A percentile compares a stretch with the other conserved stretches of the same genome.
These are phyloP conservation scores for Parnassius smintheus DNA, from an alignment of 2,888 invertebrate species.

Conservation along the genomic window DNA sequence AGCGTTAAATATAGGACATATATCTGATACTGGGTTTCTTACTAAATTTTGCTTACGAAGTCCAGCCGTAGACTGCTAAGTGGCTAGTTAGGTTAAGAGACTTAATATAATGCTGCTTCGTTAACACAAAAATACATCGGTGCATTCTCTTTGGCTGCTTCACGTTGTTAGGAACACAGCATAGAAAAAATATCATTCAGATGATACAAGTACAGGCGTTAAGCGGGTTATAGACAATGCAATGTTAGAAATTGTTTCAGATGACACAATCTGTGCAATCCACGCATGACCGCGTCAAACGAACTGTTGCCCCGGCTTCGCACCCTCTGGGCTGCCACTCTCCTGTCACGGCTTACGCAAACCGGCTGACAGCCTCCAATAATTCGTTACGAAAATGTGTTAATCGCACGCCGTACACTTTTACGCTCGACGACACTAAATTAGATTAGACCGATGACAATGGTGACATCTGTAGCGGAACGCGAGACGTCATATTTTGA, in stretches of 20 bases:
- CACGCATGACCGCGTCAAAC: slow-evolving; percentile 36
- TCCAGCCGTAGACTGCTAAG: too few relatives aligned
- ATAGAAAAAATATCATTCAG: too few relatives aligned
- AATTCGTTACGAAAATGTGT: slow-evolving; percentile 79
- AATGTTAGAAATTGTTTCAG: slow-evolving; percentile 24
- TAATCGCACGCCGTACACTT: slow-evolving; percentile 72
- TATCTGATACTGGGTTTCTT: too few relatives aligned
- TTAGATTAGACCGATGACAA: slow-evolving; percentile 77
- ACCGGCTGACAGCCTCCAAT: slow-evolving; percentile 75
- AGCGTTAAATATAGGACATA: too few relatives aligned
- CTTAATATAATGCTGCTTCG: too few relatives aligned
- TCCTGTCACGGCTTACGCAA: slow-evolving; percentile 80
- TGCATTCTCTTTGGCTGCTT: too few relatives aligned
- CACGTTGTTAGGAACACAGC: too few relatives aligned
- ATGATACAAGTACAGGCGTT: not conserved
- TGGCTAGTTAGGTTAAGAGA: too few relatives aligned
- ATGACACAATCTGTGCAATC: slow-evolving; percentile 46
- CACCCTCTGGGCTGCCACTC: slow-evolving; percentile 72
- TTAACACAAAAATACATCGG: too few relatives aligned
- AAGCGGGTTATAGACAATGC: slow-evolving; percentile 21
- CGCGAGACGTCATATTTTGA: slow-evolving; percentile 78
- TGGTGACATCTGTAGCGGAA: slow-evolving; percentile 75
- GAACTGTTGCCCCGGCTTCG: slow-evolving; percentile 44
- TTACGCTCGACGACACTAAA: slow-evolving; percentile 72
- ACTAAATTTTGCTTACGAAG: too few relatives aligned